Evolutionary conservation across 37 sponge, comb jelly and placozoan species (phyloP), one percentile per base, ranked within the genome.

Genomic region (Eunapius fragilis): DNA sequence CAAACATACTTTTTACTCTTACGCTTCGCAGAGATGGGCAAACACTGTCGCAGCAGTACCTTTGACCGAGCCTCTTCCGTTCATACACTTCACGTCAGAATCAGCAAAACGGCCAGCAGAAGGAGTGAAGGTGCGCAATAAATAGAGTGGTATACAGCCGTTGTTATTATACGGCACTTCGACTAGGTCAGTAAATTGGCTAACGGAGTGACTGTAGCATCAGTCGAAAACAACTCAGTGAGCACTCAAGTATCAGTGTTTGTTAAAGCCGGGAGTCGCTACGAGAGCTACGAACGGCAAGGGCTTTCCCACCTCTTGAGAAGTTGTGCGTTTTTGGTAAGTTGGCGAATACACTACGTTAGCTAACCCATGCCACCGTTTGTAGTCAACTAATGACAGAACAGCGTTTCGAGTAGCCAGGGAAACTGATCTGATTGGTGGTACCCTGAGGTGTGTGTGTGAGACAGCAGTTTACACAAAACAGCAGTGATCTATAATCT

Each of bases 241-340:
- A 32, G 71, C 32, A 77, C 86, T 30, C 70, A 45, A 14, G 45
- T 91, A 26, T 75, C 88, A 11, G 87, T 96, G 33, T 87, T 75
- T 41, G 78, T 96, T 31, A 91, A 80, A 37, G 94, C 94, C 2
- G 96, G 96, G 31, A 93, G 94, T 72, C 89, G 96, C 31, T 93
- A 81, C 41, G 94, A 96, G 85, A 70, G 75, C 74, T 85, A 88
- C 75, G 34, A 74, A 27, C 93, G 91, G 32, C 81, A 67, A 25
- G 96, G 96, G 0, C 73, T 93, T n/a, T 81, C 96, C 25, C 96
- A 96, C 28, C 84, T 96, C 38, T 87, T 93, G 32, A 88, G 86
- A 77, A 79, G 87, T 36, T 88, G 83, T 83, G 96, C 96, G 41
- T 96, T 87, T 69, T 77, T 90, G 70, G 95, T 94, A 2, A 36